These are phyloP conservation scores for Characodon lateralis DNA, from an alignment of 2,797 vertebrate genomes.

Conservation along the genomic window DNA sequence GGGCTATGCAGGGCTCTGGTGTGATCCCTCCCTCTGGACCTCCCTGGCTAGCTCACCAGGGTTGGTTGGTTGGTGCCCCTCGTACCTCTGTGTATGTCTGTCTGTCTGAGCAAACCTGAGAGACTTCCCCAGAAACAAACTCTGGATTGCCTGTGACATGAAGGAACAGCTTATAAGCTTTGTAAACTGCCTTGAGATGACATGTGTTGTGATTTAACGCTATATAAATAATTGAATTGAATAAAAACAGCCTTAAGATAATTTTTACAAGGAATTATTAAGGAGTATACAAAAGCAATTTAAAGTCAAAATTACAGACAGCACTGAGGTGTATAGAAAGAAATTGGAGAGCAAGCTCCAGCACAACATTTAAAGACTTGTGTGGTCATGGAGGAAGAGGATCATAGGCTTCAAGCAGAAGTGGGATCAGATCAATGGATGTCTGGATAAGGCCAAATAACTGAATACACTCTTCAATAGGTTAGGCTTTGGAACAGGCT, in stretches of 20 bases:
- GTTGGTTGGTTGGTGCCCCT: no score
- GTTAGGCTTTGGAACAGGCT: background rate
- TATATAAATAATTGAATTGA: no score
- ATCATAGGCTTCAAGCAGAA: background rate
- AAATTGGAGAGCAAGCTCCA: background rate
- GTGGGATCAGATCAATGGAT: background rate
- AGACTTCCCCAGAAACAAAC: background rate
- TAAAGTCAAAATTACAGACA: background rate
- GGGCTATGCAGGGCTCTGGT: no score
- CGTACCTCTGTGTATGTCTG: no score
- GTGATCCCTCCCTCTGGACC: no score
- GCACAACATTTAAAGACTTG: background rate
- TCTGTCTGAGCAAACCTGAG: background rate
- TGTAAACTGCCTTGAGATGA: no score
- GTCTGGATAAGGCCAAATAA: background rate
- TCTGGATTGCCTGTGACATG: background rate
- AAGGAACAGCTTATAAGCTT: background rate
- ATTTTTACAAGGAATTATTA: background rate
- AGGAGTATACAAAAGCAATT: background rate
- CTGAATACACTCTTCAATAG: background rate
- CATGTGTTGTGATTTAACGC: no score
- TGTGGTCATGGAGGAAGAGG: background rate
- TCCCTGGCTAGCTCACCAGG: no score
- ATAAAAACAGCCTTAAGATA: background rate
- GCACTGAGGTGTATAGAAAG: background rate